Conservation (phyloP, 1,140 invertebrate species). For the Scaptomyza hsui region DNA sequence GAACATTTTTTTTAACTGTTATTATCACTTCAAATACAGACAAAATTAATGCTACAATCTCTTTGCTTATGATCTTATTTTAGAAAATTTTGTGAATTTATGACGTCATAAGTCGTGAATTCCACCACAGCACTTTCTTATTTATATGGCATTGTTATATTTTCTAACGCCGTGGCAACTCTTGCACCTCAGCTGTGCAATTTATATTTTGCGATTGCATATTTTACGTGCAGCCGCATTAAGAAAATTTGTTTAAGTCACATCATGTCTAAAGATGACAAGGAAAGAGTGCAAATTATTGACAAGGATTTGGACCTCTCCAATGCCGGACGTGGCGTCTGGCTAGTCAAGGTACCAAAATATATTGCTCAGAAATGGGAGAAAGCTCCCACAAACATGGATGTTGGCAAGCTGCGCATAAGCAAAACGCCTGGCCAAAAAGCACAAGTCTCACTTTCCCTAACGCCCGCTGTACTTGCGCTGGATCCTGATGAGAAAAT, state of each 20-base stretch:
- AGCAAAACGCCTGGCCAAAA: conserved; percentile 85
- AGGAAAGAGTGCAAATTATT: conserved; percentile 73
- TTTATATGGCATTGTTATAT: neutral
- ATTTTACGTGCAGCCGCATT: conserved; percentile 20
- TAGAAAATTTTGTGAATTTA: too few relatives aligned
- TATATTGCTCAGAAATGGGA: conserved; percentile 93
- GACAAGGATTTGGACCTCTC: conserved; percentile 93
- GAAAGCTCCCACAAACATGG: conserved; percentile 90
- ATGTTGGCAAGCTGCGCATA: conserved; percentile 86
- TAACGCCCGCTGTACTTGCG: conserved; percentile 84
- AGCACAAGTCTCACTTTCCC: conserved; percentile 86
- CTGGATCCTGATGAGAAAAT: conserved; percentile 81
- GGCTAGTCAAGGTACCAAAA: conserved; percentile 98
- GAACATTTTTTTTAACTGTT: too few relatives aligned
- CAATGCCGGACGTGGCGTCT: conserved; percentile 95
- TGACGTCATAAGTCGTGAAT: conserved; percentile 1
- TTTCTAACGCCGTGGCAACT: conserved; percentile 13
- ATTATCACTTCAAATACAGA: too few relatives aligned
- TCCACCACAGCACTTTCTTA: neutral
- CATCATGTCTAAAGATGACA: conserved; percentile 81
- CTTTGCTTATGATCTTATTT: too few relatives aligned
- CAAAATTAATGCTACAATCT: too few relatives aligned
- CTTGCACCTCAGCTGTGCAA: conserved; percentile 15
- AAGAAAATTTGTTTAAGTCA: conserved; percentile 7
- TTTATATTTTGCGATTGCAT: conserved; percentile 26